These are phyloP conservation scores for Misgurnus anguillicaudatus DNA, from an alignment of 2,113 vertebrate genomes.

Conservation along the genomic window DNA sequence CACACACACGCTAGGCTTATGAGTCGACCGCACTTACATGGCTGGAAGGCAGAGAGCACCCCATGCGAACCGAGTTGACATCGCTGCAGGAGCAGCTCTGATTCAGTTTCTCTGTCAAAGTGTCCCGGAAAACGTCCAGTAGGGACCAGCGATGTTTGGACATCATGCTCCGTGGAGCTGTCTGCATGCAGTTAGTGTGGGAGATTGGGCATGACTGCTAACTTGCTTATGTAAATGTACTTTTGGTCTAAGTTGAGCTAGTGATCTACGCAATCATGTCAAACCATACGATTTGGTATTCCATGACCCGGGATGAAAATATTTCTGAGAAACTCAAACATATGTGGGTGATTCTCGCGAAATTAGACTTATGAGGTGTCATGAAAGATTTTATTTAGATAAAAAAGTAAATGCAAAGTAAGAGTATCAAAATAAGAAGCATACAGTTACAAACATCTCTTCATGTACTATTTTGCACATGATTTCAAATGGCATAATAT, in stretches of 20 bases:
- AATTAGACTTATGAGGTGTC: too few species aligned
- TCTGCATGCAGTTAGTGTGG: slow-evolving; percentile 65
- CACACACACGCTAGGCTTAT: slow-evolving; percentile 16
- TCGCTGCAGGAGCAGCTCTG: slow-evolving; percentile 79
- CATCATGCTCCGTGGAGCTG: slow-evolving; percentile 62
- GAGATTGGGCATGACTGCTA: slow-evolving; percentile 16
- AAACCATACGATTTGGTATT: too few species aligned
- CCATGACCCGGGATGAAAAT: not conserved
- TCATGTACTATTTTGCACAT: too few species aligned
- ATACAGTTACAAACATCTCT: too few species aligned
- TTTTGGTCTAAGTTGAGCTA: too few species aligned
- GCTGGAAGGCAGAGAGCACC: slow-evolving; percentile 57
- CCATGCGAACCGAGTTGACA: slow-evolving; percentile 70
- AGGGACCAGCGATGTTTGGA: slow-evolving; percentile 77
- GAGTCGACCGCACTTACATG: slow-evolving; percentile 51
- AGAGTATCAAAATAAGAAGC: too few species aligned
- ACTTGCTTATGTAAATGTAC: not conserved
- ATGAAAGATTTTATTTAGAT: too few species aligned
- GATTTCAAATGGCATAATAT: too few species aligned
- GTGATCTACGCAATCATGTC: too few species aligned
- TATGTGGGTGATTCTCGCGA: too few species aligned
- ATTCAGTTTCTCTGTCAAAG: slow-evolving; percentile 74
- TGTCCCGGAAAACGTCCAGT: slow-evolving; percentile 82
- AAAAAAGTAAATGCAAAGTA: too few species aligned
- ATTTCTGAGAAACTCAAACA: slow-evolving; percentile 8